A percentile compares a stretch with the other conserved stretches of the same genome.
These are phyloP conservation scores for Tetranychus truncatus DNA, from an alignment of 2,888 invertebrate species.

Conservation along the genomic window DNA sequence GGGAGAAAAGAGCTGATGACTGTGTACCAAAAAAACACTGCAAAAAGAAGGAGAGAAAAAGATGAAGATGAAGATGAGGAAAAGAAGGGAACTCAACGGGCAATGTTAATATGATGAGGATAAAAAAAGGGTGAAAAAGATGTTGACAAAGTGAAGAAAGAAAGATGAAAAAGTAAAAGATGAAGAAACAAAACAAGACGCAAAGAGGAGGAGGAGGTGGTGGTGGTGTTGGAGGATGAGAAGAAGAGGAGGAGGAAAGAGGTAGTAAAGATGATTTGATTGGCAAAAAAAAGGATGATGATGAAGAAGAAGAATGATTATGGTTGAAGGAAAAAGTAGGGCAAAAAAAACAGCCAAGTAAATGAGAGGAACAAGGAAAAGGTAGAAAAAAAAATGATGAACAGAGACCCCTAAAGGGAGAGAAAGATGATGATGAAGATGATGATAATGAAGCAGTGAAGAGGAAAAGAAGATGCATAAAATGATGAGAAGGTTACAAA, in stretches of 20 bases:
- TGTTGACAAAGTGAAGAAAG: neutral
- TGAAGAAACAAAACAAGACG: too few relatives aligned
- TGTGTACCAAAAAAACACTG: neutral
- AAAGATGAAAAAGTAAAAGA: neutral
- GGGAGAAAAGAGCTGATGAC: neutral
- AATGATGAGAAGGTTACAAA: neutral
- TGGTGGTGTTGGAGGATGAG: neutral
- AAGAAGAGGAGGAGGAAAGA: neutral
- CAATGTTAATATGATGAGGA: neutral
- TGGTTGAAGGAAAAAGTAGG: neutral
- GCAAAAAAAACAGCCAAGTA: neutral
- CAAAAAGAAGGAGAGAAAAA: neutral
- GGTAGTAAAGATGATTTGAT: neutral
- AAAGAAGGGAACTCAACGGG: neutral
- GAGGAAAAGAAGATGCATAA: neutral
- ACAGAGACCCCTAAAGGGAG: neutral
- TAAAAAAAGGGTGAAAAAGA: neutral
- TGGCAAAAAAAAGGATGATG: neutral
- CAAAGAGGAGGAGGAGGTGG: neutral
- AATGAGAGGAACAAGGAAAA: neutral
- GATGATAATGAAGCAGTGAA: neutral
- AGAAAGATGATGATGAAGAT: neutral
- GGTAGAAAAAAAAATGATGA: neutral
- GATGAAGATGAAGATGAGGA: neutral
- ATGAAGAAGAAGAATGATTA: neutral